Base-by-base conservation (phyloP, 1,140 invertebrate species). In the Lordiphosa mommai region DNA sequence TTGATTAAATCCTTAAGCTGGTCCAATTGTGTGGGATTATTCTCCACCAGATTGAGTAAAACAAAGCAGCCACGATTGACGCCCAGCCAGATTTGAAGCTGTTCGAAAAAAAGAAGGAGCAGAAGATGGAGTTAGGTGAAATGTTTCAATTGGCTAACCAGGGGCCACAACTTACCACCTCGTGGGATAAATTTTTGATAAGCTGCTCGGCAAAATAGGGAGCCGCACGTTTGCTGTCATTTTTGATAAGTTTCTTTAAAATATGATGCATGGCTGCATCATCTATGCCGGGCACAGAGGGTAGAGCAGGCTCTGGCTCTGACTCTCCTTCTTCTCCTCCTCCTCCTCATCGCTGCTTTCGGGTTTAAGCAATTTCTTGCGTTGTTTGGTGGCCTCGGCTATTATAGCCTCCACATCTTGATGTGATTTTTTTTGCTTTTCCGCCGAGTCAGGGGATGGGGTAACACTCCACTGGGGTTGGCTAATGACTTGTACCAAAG, bases 201-300 rank as follows among this genome's bases (percentile, higher is more conserved):
- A 93, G 63, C 9, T 87, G 51, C 30, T 82, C 57, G 3, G 91
- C 89, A 70, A 93, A 92, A 8, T 90, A 90, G 43, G 88, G 65
- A 51, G 85, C 65, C 41, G 87, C 61, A 4, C 90, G 86, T 1
- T 89, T 74, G 46, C 91, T 91, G 67, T 96, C 94, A 47, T 93
- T 88, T 46, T 92, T 90, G 10, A 96, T 92, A 9, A 97, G 89
- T 88, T 96, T 95, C 69, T 97, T 97, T 2, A 97, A 82, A 29
- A 93, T 92, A 90, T 94, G 92, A 88, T 96, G 95, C 52, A 96
- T 90, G 8, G 94, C 95, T 0, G 94, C 88, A 88, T 96, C 92
- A 89, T 97, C 96, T n/a, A 97, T 90, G 5, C 92, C 92, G 5
- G 36, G 27, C 1, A 76, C 63, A 14, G 34, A 16, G 0, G 60